Evolutionary conservation across 2,113 vertebrate species (phyloP).

Genomic region (Dipodomys stephensi): DNA sequence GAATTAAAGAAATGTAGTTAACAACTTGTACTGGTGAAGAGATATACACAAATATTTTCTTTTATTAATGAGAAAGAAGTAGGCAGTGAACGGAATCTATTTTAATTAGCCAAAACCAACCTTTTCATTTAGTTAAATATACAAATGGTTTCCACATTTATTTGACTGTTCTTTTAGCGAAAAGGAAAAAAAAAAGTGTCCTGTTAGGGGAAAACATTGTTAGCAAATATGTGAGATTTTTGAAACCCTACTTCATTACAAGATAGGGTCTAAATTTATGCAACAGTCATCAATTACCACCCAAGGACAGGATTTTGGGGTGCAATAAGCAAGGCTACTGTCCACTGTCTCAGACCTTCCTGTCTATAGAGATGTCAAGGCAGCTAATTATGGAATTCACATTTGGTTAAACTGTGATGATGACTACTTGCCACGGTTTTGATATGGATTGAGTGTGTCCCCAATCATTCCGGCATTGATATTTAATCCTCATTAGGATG

Average conservation of each 20-base stretch:
- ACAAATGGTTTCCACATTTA: neutral
- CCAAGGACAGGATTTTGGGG: neutral
- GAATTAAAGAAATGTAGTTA: conserved; percentile 12
- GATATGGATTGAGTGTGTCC: neutral
- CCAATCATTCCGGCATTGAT: neutral
- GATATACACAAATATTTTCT: neutral
- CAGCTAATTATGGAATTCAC: conserved; percentile 11
- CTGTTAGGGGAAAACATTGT: neutral
- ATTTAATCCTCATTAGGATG: neutral
- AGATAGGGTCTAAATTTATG: neutral
- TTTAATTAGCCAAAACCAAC: conserved; percentile 27
- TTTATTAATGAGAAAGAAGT: neutral
- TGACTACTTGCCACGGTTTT: neutral
- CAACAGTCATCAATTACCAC: neutral
- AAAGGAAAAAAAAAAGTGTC: neutral
- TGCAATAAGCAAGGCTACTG: neutral
- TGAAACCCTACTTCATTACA: conserved; percentile 30
- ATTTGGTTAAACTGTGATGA: neutral
- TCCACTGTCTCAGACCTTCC: neutral
- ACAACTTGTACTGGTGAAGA: neutral
- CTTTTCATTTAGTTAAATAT: conserved; percentile 28
- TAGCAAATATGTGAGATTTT: neutral
- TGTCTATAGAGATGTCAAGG: neutral
- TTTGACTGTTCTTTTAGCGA: neutral
- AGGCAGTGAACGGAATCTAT: neutral